Conservation (phyloP, 2,888 invertebrate species). For the Tipula vernalis region DNA sequence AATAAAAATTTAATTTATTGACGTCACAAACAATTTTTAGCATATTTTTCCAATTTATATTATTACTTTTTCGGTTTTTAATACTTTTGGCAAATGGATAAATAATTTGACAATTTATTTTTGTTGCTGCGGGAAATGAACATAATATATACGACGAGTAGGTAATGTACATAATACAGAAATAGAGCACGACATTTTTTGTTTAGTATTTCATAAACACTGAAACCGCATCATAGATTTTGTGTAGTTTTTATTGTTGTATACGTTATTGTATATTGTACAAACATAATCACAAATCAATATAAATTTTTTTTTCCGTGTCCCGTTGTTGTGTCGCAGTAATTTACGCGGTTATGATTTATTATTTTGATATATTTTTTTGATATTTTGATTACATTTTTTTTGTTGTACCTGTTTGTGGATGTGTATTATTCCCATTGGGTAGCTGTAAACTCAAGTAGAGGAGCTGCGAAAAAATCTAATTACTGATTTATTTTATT, state of each 20-base stretch:
- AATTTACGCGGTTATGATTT: not conserved
- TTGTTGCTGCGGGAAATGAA: not conserved
- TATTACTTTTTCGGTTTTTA: not conserved
- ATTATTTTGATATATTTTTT: not conserved
- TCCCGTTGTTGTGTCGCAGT: not conserved
- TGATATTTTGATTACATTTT: not conserved
- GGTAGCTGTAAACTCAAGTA: too few species aligned
- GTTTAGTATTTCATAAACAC: not conserved
- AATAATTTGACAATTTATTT: not conserved
- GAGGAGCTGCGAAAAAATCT: too few species aligned
- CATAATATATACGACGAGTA: not conserved
- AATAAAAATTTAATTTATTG: not conserved
- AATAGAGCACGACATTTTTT: not conserved
- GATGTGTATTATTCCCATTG: too few species aligned
- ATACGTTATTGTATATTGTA: not conserved
- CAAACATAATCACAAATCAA: not conserved
- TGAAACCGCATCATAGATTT: not conserved
- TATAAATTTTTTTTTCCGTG: not conserved
- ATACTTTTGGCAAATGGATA: not conserved
- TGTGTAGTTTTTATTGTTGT: not conserved
- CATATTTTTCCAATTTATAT: not conserved
- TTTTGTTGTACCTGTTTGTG: too few species aligned
- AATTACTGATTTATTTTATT: too few species aligned
- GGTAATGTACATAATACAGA: not conserved
- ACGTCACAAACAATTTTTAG: not conserved